Base-by-base conservation (phyloP, 2,797 vertebrate genomes). In the Manis pentadactyla region DNA sequence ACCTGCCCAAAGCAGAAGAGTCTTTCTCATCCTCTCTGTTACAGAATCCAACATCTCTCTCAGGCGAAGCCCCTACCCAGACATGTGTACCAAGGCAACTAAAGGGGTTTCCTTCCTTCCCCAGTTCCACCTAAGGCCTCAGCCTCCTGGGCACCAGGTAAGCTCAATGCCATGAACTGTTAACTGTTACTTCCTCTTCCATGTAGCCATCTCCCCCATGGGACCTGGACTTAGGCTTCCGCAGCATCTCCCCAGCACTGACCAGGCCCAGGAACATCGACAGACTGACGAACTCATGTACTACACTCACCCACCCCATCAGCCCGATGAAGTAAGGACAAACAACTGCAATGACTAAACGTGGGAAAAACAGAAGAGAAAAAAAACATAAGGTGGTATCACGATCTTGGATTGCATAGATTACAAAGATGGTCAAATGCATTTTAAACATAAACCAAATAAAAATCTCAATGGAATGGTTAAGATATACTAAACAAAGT, bases 381-480 rank as follows among this genome's bases (percentile, higher is more conserved):
- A 57, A 49, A 68, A 85, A 68, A 73, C 31, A 87, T 11, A 46
- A 46, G 12, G 46, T 1, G 29, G 71, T 31, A 63, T 18, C 31
- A 49, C 12, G 46, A 75, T 19, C 85, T 68, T 82, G 27, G 31
- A 69, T 25, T 34, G 61, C 29, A 69, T n/a, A 75, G 5, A 49
- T 53, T 55, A 75, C 75, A 87, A 71, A 83, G 53, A 59, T 74
- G 23, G 59, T 59, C 39, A 61, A 46, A 8, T 73, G 25, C 39
- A 68, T 68, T 82, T 93, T 66, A 77, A 90, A 90, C 12, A 88
- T 49, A 95, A 84, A 51, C 17, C 73, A 97, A 95, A 81, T 75
- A 68, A 75, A 94, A 89, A 78, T 68, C 49, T 84, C 49, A 87
- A 53, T 4, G 31, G 69, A 77, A 79, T 29, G 39, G 55, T 79